These are phyloP conservation scores for Saccopteryx leptura DNA, from an alignment of 2,113 vertebrate genomes.

Conservation along the genomic window DNA sequence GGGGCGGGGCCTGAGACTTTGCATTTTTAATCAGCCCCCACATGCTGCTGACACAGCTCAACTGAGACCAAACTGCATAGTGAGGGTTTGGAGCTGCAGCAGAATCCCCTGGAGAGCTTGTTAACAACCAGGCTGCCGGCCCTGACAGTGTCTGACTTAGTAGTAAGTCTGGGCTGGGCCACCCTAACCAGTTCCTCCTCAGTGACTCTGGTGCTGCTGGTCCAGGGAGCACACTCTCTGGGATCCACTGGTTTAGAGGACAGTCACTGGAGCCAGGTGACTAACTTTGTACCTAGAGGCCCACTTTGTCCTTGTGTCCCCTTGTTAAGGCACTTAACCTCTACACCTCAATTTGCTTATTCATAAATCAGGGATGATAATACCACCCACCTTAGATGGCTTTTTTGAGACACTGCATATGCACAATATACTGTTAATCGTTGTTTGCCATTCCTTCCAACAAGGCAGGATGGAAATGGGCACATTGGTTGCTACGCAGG, in stretches of 20 bases:
- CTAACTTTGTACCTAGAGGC: background rate
- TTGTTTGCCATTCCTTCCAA: background rate
- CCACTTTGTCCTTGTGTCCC: background rate
- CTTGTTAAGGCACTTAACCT: background rate
- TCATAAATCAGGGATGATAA: background rate
- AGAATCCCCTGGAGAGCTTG: background rate
- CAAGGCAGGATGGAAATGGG: background rate
- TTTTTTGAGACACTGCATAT: background rate
- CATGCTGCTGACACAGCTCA: background rate
- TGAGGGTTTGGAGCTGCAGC: background rate
- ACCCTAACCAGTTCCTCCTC: background rate
- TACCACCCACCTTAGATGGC: accelerated
- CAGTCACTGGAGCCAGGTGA: background rate
- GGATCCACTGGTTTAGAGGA: background rate
- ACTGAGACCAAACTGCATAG: background rate
- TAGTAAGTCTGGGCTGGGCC: background rate
- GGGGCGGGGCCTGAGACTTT: background rate
- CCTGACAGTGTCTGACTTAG: background rate
- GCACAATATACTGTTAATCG: background rate
- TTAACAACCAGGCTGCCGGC: background rate
- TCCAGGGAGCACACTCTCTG: background rate
- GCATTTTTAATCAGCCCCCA: background rate
- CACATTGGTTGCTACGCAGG: background rate
- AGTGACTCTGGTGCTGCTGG: background rate
- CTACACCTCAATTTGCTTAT: background rate